Base-by-base conservation (phyloP, 2,888 invertebrate species). In the Helleia helle region DNA sequence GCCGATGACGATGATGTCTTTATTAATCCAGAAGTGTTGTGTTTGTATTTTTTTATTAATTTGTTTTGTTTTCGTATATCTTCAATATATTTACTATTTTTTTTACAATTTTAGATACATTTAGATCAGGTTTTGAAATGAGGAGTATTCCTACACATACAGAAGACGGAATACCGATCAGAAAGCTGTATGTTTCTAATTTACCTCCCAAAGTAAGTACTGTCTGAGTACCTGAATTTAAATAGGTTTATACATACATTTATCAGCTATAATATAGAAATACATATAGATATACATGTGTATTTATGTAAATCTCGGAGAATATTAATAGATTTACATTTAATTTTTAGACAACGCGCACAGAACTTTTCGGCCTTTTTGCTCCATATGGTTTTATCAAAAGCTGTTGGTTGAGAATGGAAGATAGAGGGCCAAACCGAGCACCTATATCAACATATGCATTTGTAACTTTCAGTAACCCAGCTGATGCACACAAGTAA, bases 121-220 rank as follows among this genome's bases (percentile, higher is more conserved):
- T 72, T 28, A 61, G 60, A 52, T 59, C 74, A 29, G 17, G 43
- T 13, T 71, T 62, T 43, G 61, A 59, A 27, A 46, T 69, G 44
- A 59, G 68, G 56, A 71, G 61, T 59, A 66, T 71, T 48, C 83
- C 84, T 41, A 84, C 83, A 46, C 81, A 83, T 47, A 88, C 86
- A 24, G 81, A 86, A 65, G 87, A 88, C 65, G 86, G 87, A 43
- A 83, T 87, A 58, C 87, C 87, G 11, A 87, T 88, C 50, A 71
- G 87, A 56, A 88, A 88, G 60, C 58, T 88, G 41, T 88, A 88
- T 57, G 74, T 88, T 44, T 76, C 86, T 12, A 87, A 88, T 61
- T 66, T 88, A 54, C 87, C 88, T 45, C 72, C 83, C 44, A 81
- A 87, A 64, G 88, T 88, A 67, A 70, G 44, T 42, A 41, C 13